Conservation (phyloP, 2,113 vertebrate genomes). For the Silurus asotus region DNA sequence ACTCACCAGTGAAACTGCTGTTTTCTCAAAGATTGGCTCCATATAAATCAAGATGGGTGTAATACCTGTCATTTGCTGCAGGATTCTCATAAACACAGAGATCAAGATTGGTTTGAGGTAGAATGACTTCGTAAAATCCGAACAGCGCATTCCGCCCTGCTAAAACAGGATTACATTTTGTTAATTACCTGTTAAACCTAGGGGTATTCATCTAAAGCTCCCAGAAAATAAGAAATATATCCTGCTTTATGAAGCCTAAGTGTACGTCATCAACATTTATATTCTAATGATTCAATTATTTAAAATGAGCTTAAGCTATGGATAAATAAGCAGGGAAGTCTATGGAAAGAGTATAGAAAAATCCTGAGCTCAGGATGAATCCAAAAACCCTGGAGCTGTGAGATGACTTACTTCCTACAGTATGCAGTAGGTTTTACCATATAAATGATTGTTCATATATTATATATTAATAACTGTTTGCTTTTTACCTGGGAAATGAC, state of each 20-base stretch:
- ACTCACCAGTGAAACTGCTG: slow-evolving; percentile 76
- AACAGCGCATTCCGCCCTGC: slow-evolving; percentile 67
- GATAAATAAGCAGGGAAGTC: not conserved
- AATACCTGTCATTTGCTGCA: slow-evolving; percentile 92
- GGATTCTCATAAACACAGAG: slow-evolving; percentile 83
- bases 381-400: not conserved
- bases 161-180: not conserved
- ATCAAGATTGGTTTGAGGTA: slow-evolving; percentile 85
- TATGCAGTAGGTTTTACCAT: not conserved
- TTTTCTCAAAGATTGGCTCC: slow-evolving; percentile 84
- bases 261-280: not conserved
- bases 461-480: not conserved
- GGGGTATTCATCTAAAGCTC: not conserved
- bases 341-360: not conserved
- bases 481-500: slow-evolving; percentile 70
- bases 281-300: not conserved
- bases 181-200: too few relatives aligned
- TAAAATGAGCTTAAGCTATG: not conserved
- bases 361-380: not conserved
- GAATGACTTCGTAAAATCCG: slow-evolving; percentile 73
- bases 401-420: not conserved
- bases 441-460: not conserved
- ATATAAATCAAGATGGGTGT: slow-evolving; percentile 88
- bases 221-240: not conserved
- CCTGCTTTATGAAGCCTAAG: too few relatives aligned